Conservation (phyloP, 1,140 invertebrate genomes). For the Scaptomyza hsui region DNA sequence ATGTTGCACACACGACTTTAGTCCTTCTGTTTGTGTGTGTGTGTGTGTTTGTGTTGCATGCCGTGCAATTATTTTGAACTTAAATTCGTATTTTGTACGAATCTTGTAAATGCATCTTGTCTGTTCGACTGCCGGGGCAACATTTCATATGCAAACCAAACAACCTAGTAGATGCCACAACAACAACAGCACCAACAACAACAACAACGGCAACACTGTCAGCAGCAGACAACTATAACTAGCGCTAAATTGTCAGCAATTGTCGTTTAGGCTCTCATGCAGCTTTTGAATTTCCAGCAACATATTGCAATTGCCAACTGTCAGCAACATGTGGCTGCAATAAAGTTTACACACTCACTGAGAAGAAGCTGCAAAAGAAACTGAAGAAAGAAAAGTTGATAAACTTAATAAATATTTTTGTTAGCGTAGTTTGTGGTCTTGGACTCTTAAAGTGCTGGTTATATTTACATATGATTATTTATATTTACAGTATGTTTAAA, state of each 20-base stretch:
- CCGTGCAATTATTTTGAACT: conserved; percentile 83
- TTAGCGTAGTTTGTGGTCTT: no score
- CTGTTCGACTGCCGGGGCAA: conserved; percentile 32
- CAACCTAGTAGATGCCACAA: conserved; percentile 9
- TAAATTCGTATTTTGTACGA: conserved; percentile 83
- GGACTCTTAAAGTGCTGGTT: no score
- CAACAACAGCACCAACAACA: conserved; percentile 8
- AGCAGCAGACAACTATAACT: conserved; percentile 28
- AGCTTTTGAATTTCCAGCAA: conserved; percentile 14
- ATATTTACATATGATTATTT: background rate
- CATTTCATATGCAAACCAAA: conserved; percentile 47
- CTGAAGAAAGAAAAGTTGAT: background rate
- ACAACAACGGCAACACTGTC: conserved; percentile 17
- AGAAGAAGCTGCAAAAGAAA: background rate
- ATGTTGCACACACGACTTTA: conserved; percentile 41
- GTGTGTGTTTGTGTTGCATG: conserved; percentile 46
- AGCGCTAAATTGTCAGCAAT: conserved; percentile 68
- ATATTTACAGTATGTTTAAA: background rate
- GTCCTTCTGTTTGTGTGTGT: conserved; percentile 27
- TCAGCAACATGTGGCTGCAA: conserved; percentile 27
- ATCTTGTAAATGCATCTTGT: conserved; percentile 81
- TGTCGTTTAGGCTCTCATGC: conserved; percentile 45
- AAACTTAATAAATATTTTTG: background rate
- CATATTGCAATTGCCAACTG: conserved; percentile 19
- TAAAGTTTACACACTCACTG: conserved; percentile 4